Base-by-base conservation (phyloP, 2,888 invertebrate genomes). In the Caenorhabditis sp. region DNA sequence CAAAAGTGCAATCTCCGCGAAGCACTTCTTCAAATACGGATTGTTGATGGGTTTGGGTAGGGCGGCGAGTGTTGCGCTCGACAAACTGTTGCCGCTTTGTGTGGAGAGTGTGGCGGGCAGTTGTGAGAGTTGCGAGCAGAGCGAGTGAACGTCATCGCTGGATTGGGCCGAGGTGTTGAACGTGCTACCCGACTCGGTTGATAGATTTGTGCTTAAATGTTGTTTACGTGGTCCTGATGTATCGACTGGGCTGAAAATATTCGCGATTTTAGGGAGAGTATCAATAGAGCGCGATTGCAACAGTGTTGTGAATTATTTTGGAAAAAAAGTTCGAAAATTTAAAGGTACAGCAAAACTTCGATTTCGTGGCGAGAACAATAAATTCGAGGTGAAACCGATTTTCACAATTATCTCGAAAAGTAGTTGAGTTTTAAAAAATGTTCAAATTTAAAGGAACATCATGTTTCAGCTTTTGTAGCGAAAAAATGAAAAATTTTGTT, bases 51-150 rank as follows among this genome's bases (percentile, higher is more conserved):
- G 43, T 43, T 43, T 43, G 6, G 43, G 43, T 3, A 43, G 43
- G 17, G 17, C 12, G 12, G 43, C 43, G 3, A 17, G 43, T 5
- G 43, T 43, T 5, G 3, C 43, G 14, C 43, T 53, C 21, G 53
- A 53, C 6, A 53, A 53, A 53, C 53, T 53, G 21, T 24, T 23
- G 6, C 8, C 21, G 36, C 5, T 58, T 58, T 27, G 26, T 1
- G 55, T 4, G 4, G 23, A 36, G 27, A 50, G 10, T 23, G 31
- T 55, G 4, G 51, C 27, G 10, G 58, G 53, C 14, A 71, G 57
- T 31, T 61, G 54, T 5, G 71, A 71, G n/a, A 71, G 58, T 61
- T 67, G 61, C 3, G 72, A 72, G 26, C 72, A 72, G n/a, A 72
- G 26, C 6, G 72, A 72, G 36, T 72, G 61, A 21, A 72, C 67